These are phyloP conservation scores for Campoplex capitator DNA, from an alignment of 2,888 invertebrate genomes.

Conservation along the genomic window DNA sequence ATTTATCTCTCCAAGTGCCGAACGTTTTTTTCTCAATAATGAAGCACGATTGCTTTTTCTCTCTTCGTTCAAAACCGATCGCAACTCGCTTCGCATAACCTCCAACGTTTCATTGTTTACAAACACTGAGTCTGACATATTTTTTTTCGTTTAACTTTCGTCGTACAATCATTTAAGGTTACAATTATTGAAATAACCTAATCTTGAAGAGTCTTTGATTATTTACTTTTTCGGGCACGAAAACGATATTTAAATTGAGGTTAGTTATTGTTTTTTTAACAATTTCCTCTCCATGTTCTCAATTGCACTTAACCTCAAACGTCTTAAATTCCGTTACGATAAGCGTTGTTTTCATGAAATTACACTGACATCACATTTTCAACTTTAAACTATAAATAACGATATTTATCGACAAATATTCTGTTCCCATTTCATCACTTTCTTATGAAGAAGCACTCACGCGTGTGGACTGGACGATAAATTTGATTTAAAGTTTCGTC, in stretches of 20 bases:
- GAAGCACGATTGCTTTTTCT: conserved; percentile 75
- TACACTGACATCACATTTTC: background rate
- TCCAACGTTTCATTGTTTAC: conserved; percentile 52
- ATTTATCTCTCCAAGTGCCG: conserved; percentile 73
- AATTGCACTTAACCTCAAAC: background rate
- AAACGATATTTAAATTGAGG: background rate
- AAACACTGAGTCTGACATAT: background rate
- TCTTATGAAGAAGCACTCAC: background rate
- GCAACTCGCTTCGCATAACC: conserved; percentile 74
- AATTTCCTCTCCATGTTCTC: background rate
- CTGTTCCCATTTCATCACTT: background rate
- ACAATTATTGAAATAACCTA: background rate
- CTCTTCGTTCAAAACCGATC: conserved; percentile 70
- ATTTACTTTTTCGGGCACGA: background rate
- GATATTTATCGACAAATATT: background rate
- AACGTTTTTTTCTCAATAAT: conserved; percentile 75
- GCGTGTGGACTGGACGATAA: background rate
- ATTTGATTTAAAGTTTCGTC: background rate
- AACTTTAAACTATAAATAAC: background rate
- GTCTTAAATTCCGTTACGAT: background rate
- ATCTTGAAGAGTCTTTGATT: background rate
- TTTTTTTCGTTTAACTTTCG: background rate
- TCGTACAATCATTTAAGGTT: background rate
- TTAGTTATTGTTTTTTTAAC: background rate
- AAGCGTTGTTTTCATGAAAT: background rate